Percentiles rank a stretch among this genome's conserved stretches.
Conservation (phyloP, 2,113 vertebrate species). For the Panthera leo region DNA sequence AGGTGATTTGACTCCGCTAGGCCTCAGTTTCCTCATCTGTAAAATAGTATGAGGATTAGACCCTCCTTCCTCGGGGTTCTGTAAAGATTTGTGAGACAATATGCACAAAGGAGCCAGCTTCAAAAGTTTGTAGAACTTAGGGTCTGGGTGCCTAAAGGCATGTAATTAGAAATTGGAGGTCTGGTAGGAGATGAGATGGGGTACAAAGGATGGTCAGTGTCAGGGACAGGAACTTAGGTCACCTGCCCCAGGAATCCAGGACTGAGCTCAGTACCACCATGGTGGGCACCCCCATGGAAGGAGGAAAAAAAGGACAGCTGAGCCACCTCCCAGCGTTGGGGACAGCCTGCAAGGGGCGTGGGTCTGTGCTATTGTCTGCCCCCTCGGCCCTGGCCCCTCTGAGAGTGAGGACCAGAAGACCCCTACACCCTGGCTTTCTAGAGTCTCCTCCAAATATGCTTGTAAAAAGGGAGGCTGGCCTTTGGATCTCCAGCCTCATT, state of each 20-base stretch:
- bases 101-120: background rate
- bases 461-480: background rate
- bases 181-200: background rate
- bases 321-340: background rate
- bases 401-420: background rate
- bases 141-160: background rate
- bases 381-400: background rate
- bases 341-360: background rate
- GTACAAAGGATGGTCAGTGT: background rate
- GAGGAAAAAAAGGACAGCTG: background rate
- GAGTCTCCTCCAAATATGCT: background rate
- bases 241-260: background rate
- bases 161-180: accelerated
- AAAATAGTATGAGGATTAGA: accelerated
- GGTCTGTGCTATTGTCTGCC: background rate
- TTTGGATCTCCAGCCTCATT: background rate
- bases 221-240: background rate
- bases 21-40: background rate
- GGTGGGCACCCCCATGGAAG: background rate
- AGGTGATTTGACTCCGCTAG: background rate
- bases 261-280: background rate
- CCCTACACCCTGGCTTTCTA: background rate
- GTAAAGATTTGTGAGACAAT: background rate
- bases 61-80: no score
- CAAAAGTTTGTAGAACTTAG: no score